Conservation (phyloP, 2,888 invertebrate genomes). For the Dendrolimus houi region DNA sequence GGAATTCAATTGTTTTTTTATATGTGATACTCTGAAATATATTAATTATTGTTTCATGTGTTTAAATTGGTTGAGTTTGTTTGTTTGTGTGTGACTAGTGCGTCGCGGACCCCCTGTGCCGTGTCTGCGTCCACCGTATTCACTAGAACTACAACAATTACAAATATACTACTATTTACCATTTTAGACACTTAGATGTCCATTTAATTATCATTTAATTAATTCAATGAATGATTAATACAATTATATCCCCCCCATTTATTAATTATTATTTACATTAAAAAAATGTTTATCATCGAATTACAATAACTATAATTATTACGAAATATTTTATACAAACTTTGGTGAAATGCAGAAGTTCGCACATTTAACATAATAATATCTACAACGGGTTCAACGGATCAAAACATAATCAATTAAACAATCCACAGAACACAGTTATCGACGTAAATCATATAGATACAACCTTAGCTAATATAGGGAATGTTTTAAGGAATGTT, state of each 20-base stretch:
- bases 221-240: constrained; percentile 58
- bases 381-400: constrained; percentile 49
- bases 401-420: constrained; percentile 23
- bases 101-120: constrained; percentile 52
- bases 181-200: constrained; percentile 69
- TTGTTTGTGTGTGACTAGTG: constrained; percentile 51
- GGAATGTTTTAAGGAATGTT: constrained; percentile 62
- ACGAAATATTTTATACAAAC: constrained; percentile 73
- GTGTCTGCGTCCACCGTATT: constrained; percentile 34
- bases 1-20: too few relatives aligned
- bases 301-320: constrained; percentile 65
- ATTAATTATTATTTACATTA: constrained; percentile 70
- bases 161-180: constrained; percentile 73
- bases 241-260: constrained; percentile 56
- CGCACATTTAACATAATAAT: constrained; percentile 56
- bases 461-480: constrained; percentile 22
- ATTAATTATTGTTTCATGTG: constrained; percentile 3
- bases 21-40: too few relatives aligned
- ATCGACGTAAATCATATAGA: constrained; percentile 1
- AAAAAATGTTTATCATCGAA: constrained; percentile 69
- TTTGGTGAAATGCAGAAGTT: constrained; percentile 73
- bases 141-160: constrained; percentile 73
- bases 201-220: constrained; percentile 4
- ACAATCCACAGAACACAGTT: constrained; percentile 22
- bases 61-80: constrained; percentile 7